Conservation (phyloP, 35 echinoderm and acorn worm genomes). For the Chiridota heheva region DNA sequence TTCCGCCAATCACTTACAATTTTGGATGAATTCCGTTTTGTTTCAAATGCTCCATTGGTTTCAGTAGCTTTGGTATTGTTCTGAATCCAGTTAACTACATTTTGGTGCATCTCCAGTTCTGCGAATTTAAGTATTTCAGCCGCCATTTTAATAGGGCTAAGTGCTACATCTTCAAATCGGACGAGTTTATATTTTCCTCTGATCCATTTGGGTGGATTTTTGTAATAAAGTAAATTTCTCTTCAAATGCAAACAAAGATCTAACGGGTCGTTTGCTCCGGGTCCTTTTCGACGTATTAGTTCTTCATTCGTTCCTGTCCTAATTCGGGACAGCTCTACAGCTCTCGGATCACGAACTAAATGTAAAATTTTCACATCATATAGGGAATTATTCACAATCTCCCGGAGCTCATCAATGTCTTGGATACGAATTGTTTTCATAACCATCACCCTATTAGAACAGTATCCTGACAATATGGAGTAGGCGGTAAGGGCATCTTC, state of each 20-base stretch:
- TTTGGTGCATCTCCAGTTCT: not conserved
- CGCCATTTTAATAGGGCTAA: not conserved
- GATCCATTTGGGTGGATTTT: conserved; percentile 31
- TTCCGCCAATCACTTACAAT: conserved; percentile 26
- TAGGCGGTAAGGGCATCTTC: too few relatives aligned
- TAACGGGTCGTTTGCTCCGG: not conserved
- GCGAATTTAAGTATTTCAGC: conserved; percentile 33
- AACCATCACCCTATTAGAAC: not conserved
- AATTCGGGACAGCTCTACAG: conserved; percentile 11
- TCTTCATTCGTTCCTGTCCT: conserved; percentile 9
- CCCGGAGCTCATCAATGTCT: conserved; percentile 9
- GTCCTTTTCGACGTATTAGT: conserved; percentile 8
- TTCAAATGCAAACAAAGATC: conserved; percentile 20
- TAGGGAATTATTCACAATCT: not conserved
- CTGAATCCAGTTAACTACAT: not conserved
- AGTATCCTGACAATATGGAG: too few relatives aligned
- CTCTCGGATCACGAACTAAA: conserved; percentile 40
- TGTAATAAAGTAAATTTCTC: conserved; percentile 4
- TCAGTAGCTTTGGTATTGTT: not conserved
- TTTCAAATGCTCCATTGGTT: not conserved
- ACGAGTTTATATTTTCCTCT: conserved; percentile 25
- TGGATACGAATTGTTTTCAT: conserved; percentile 32
- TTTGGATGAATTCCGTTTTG: not conserved
- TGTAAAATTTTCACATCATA: conserved; percentile 18
- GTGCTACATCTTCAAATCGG: conserved; percentile 49